These are phyloP conservation scores for Numenius arquata DNA, from an alignment of 2,113 vertebrate species.

Conservation along the genomic window DNA sequence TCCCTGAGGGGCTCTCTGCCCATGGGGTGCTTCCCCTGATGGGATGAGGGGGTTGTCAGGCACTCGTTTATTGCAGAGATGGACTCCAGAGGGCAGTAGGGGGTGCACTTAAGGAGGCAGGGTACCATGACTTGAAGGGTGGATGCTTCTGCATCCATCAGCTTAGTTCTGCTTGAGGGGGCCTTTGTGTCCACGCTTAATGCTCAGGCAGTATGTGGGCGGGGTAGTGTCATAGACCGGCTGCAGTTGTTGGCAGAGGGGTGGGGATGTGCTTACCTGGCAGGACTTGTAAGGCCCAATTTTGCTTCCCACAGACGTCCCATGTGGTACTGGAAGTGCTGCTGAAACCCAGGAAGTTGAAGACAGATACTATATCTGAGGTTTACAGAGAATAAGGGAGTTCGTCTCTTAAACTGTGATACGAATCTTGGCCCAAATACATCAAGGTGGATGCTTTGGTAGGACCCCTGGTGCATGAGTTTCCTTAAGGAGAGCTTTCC, in stretches of 20 bases:
- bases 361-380: background rate
- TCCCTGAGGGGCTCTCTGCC: accelerated
- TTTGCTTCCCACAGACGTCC: background rate
- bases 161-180: background rate
- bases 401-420: background rate
- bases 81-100: background rate
- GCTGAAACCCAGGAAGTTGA: background rate
- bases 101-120: background rate
- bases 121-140: background rate
- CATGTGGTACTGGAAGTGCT: background rate
- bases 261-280: background rate
- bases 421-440: background rate
- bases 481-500: background rate
- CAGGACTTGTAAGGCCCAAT: background rate
- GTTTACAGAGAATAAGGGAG: background rate
- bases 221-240: background rate
- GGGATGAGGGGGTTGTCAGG: background rate
- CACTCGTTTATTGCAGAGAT: background rate
- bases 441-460: background rate
- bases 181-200: background rate
- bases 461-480: background rate
- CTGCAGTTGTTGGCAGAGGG: background rate
- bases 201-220: background rate
- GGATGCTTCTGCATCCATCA: background rate
- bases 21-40: background rate